Conservation (phyloP, 2,888 invertebrate genomes). For the Heliconius ethilla region DNA sequence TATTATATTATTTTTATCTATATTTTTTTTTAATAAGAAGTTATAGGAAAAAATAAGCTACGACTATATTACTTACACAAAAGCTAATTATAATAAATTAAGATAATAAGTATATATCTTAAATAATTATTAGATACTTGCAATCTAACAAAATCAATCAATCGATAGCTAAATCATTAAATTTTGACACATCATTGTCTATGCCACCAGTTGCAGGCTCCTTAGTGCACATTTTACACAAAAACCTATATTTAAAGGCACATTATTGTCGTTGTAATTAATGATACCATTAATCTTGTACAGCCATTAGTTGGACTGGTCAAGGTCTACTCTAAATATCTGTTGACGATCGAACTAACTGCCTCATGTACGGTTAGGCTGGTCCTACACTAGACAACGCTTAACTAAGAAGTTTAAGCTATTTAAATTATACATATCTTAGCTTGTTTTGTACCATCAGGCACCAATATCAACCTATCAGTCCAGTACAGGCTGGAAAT, state of each 20-base stretch:
- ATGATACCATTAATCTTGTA: constrained; percentile 76
- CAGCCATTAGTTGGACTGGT: constrained; percentile 72
- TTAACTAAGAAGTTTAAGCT: too few relatives aligned
- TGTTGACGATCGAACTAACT: constrained; percentile 71
- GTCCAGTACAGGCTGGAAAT: too few relatives aligned
- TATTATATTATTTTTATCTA: too few relatives aligned
- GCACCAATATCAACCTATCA: too few relatives aligned
- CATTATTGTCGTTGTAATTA: constrained; percentile 79
- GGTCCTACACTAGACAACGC: background rate
- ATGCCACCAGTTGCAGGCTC: constrained; percentile 30
- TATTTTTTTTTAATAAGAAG: too few relatives aligned
- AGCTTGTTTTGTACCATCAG: too few relatives aligned
- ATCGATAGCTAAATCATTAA: constrained; percentile 18
- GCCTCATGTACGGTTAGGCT: constrained; percentile 62
- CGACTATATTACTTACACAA: too few relatives aligned
- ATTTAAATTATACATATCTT: too few relatives aligned
- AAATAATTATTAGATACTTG: background rate
- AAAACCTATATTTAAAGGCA: constrained; percentile 52
- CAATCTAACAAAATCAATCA: constrained; percentile 19
- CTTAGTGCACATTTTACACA: constrained; percentile 35
- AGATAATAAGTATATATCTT: too few relatives aligned
- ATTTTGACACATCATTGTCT: constrained; percentile 23
- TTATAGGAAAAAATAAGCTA: too few relatives aligned
- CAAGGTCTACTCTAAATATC: constrained; percentile 74
- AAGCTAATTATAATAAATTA: too few relatives aligned